Percentiles rank a stretch among this genome's conserved stretches.
Conservation (phyloP, 2,888 invertebrate species). For the Aleiodes testaceus region DNA sequence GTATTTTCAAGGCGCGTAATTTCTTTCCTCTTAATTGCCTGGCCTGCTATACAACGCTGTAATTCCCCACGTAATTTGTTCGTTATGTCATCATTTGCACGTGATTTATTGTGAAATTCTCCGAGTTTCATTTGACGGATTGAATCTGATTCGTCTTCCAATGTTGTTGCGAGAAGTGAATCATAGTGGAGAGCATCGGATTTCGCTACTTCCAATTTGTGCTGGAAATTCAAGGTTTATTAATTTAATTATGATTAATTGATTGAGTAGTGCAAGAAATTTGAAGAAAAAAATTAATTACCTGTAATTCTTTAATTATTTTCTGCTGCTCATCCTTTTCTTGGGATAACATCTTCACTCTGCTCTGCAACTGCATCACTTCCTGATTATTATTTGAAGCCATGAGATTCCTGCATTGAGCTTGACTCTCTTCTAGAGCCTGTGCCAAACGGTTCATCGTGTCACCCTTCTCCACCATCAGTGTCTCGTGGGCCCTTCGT, state of each 20-base stretch:
- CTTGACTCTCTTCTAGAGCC: conserved; percentile 78
- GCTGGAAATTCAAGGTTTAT: conserved; percentile 56
- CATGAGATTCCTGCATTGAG: conserved; percentile 72
- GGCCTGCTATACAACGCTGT: conserved; percentile 70
- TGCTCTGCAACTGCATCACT: conserved; percentile 73
- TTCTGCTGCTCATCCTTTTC: conserved; percentile 75
- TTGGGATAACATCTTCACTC: conserved; percentile 74
- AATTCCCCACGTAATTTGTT: conserved; percentile 74
- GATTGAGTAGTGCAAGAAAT: not conserved
- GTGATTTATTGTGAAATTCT: conserved; percentile 58
- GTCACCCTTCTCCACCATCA: conserved; percentile 78
- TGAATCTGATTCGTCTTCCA: conserved; percentile 65
- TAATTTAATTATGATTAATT: conserved; percentile 21
- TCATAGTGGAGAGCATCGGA: conserved; percentile 64
- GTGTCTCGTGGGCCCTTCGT: conserved; percentile 77
- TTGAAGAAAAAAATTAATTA: conserved; percentile 41
- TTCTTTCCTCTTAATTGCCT: conserved; percentile 74
- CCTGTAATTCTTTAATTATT: conserved; percentile 62
- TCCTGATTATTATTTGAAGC: conserved; percentile 73
- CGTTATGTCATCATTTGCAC: conserved; percentile 71
- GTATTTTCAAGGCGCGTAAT: conserved; percentile 73
- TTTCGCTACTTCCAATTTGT: conserved; percentile 63
- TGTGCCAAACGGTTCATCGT: conserved; percentile 78
- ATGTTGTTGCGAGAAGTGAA: conserved; percentile 65
- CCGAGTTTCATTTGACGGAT: conserved; percentile 66